Percentiles rank a stretch among this genome's conserved stretches.
Conservation (phyloP, 2,113 vertebrate species). For the Burhinus oedicnemus region DNA sequence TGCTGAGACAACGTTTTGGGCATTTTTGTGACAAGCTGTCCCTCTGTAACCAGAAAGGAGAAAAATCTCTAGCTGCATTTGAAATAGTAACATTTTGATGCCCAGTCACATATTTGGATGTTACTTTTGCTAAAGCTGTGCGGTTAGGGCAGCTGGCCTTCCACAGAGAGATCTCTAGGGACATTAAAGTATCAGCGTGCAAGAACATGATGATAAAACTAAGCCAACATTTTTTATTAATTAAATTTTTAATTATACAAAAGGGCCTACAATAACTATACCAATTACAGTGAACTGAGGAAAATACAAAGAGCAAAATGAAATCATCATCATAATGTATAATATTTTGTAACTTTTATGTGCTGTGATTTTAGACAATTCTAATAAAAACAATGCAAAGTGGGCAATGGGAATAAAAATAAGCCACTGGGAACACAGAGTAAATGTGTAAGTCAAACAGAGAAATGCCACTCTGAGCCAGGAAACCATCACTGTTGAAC, state of each 20-base stretch:
- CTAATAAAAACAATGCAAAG: not conserved
- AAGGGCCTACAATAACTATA: not conserved
- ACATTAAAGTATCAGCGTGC: not conserved
- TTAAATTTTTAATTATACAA: not conserved
- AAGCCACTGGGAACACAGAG: not conserved
- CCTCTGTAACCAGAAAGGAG: not conserved
- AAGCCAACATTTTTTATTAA: not conserved
- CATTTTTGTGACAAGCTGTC: not conserved
- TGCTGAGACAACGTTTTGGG: not conserved
- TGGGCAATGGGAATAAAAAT: not conserved
- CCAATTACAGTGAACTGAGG: not conserved
- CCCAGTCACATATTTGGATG: not conserved
- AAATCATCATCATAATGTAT: not conserved
- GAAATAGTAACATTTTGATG: not conserved
- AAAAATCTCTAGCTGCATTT: not conserved
- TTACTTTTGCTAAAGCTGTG: not conserved
- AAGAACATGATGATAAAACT: not conserved
- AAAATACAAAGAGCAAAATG: not conserved
- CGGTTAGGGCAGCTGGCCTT: not conserved
- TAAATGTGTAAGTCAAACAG: not conserved
- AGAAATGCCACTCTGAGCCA: not conserved
- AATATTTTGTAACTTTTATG: not conserved
- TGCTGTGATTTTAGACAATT: not conserved
- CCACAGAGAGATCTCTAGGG: not conserved
- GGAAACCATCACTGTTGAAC: not conserved